These are phyloP conservation scores for Blastomussa wellsi DNA, from an alignment of 92 coral and sea anemone genomes.

Conservation along the genomic window DNA sequence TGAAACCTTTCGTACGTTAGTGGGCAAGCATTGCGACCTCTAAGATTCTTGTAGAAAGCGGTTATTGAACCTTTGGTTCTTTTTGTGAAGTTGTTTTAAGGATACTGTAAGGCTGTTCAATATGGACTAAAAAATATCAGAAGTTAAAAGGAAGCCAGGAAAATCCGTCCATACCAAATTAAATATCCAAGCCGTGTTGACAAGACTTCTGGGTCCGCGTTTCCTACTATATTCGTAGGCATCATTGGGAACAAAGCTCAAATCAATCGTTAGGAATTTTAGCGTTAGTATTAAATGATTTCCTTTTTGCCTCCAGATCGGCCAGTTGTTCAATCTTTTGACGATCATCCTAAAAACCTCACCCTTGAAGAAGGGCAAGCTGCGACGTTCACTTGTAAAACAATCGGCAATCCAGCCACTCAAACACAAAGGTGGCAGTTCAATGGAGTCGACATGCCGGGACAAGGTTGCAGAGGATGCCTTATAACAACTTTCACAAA, in stretches of 20 bases:
- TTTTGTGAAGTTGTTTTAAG: too few relatives aligned
- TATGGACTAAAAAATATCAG: too few relatives aligned
- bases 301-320: slow-evolving; percentile 52
- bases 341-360: slow-evolving; percentile 66
- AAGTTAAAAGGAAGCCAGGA: too few relatives aligned
- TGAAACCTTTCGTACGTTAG: not conserved
- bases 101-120: too few relatives aligned
- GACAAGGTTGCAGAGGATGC: not conserved
- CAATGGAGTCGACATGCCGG: slow-evolving; percentile 52
- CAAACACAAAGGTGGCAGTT: slow-evolving; percentile 59
- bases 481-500: slow-evolving; percentile 3
- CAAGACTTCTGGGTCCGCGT: not conserved
- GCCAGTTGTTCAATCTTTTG: slow-evolving; percentile 67
- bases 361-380: slow-evolving; percentile 52
- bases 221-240: not conserved
- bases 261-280: not conserved
- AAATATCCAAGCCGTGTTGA: not conserved
- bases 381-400: slow-evolving; percentile 61
- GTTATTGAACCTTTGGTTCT: not conserved
- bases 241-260: not conserved
- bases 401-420: slow-evolving; percentile 71
- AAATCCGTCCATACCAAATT: too few relatives aligned
- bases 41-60: not conserved
- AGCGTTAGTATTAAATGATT: not conserved
- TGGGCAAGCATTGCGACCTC: not conserved